Conservation (phyloP, 2,113 vertebrate genomes). For the Onychostoma macrolepis region DNA sequence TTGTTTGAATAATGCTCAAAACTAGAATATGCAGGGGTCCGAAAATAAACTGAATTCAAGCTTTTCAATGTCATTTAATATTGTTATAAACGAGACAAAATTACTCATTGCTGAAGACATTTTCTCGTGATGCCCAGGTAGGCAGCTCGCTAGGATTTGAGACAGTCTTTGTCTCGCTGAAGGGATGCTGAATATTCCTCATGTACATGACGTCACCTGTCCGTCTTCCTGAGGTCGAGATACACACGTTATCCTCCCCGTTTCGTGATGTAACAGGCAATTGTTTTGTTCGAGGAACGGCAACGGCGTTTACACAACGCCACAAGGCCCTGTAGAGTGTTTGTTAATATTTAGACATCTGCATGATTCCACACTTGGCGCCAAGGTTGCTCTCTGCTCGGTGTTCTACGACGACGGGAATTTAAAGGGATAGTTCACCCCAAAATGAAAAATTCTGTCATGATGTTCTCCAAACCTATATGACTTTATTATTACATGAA, state of each 20-base stretch:
- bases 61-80: neutral
- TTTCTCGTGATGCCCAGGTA: neutral
- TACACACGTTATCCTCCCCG: slow-evolving; percentile 18
- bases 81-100: neutral
- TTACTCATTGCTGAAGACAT: too few relatives aligned
- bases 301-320: neutral
- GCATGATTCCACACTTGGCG: slow-evolving; percentile 12
- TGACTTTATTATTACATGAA: neutral
- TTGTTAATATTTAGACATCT: slow-evolving; percentile 23
- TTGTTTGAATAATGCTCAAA: neutral
- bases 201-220: slow-evolving; percentile 49
- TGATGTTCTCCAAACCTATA: neutral
- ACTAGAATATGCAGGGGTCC: neutral
- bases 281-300: neutral
- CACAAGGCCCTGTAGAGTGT: neutral
- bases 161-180: slow-evolving; percentile 38
- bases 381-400: neutral
- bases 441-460: neutral
- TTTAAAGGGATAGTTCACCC: slow-evolving; percentile 11
- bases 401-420: neutral
- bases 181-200: slow-evolving; percentile 52
- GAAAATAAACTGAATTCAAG: neutral
- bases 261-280: slow-evolving; percentile 11
- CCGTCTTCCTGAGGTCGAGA: slow-evolving; percentile 1
- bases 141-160: neutral